Evolutionary conservation across 2,888 invertebrate species (phyloP), one percentile per base, ranked within the genome.

Genomic region (Eilema sororculum): DNA sequence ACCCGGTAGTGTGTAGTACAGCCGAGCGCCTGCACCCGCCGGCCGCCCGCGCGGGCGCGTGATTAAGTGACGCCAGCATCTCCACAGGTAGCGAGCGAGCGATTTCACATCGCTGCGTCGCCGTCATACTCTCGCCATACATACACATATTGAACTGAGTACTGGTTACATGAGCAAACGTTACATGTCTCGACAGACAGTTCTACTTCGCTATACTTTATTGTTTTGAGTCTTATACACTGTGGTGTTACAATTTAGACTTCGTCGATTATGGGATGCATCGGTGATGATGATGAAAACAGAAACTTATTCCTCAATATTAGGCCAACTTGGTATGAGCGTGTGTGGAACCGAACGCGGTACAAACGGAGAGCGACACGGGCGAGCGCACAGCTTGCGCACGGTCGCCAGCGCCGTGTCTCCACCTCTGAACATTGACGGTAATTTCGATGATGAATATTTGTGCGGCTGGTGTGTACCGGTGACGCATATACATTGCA

Each of bases 341-440:
- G 77, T 78, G 79, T 81, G 76, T 69, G 76, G 72, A 73, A 80
- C 77, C 75, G 77, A 72, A 77, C 72, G 73, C 68, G 46, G 71
- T 74, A 74, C 72, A 71, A 71, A 70, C 46, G 71, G 73, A 67
- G 73, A 77, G 69, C 69, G 72, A 79, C 68, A 76, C 77, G 75
- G 78, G 72, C 72, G 75, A 60, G 71, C 76, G 79, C 84, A 83
- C 86, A 52, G 9, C n/a, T 0, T 0, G 1, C 20, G 46, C n/a
- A 9, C 52, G n/a, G n/a, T n/a, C n/a, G 52, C 52, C 52, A n/a
- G 52, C 20, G 46, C 6, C 9, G n/a, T n/a, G 52, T 20, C 46
- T 9, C 16, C 90, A 91, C 84, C 91, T 93, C 91, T 89, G 84
- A 90, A 90, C 89, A 91, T 90, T 87, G 89, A 90, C 88, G 87